These are phyloP conservation scores for Corythornis leucogaster DNA, from an alignment of 2,797 vertebrate genomes.

Conservation along the genomic window DNA sequence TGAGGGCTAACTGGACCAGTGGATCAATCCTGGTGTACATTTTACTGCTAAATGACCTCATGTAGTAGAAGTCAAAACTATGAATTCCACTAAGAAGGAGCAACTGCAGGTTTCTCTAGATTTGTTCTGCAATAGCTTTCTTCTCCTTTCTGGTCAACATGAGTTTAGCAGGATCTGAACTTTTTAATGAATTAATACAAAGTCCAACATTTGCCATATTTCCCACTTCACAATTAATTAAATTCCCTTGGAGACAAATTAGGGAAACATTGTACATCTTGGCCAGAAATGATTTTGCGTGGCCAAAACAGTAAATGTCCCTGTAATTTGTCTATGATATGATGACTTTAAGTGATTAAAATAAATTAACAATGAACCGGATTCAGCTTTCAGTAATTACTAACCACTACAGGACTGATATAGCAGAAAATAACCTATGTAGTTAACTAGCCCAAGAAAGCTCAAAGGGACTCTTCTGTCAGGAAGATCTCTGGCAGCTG, in stretches of 20 bases:
- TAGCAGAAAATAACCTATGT: neutral
- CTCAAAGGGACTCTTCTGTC: neutral
- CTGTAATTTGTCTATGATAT: constrained; percentile 47
- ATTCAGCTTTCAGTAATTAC: constrained; percentile 55
- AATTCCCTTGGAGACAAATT: constrained; percentile 49
- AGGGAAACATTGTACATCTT: constrained; percentile 16
- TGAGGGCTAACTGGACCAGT: neutral
- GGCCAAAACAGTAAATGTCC: constrained; percentile 34
- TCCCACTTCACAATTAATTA: constrained; percentile 41
- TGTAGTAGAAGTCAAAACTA: neutral
- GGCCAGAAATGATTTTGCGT: neutral
- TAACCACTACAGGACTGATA: neutral
- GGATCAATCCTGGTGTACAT: neutral
- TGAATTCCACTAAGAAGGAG: neutral
- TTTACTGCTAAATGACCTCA: neutral
- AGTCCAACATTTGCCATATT: constrained; percentile 21
- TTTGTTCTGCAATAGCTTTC: neutral
- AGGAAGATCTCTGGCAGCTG: neutral
- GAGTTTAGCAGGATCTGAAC: neutral
- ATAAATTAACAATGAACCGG: constrained; percentile 38
- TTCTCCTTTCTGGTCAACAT: neutral
- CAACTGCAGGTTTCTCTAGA: neutral
- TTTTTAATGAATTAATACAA: constrained; percentile 30
- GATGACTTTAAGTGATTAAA: constrained; percentile 67
- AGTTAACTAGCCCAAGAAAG: constrained; percentile 32